phyloP scores from a whole-genome alignment of 1,140 invertebrate genomes.

The Solenopsis fugax region DNA sequence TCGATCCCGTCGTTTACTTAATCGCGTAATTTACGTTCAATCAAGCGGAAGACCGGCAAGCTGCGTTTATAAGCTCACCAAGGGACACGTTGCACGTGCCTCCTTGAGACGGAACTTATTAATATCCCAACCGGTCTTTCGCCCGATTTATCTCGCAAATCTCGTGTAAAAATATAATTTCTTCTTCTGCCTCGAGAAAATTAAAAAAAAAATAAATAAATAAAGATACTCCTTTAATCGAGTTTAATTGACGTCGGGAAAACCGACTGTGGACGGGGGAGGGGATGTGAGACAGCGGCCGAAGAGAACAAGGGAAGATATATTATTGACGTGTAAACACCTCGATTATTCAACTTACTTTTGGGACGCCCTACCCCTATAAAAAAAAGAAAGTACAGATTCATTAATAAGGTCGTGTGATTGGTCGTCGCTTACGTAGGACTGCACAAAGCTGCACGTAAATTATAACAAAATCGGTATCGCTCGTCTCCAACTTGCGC shows the following conservation, averaged over 20 bases:
- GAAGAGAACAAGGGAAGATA: constrained; percentile 77
- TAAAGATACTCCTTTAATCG: not conserved
- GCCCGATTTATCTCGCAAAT: constrained; percentile 6
- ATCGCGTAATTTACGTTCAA: not conserved
- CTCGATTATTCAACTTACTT: constrained; percentile 85
- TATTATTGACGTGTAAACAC: constrained; percentile 85
- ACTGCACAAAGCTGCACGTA: constrained; percentile 67
- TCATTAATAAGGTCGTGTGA: constrained; percentile 81
- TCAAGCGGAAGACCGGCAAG: not conserved
- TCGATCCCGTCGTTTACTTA: not conserved
- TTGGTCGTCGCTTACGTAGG: constrained; percentile 50
- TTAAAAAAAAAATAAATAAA: not conserved
- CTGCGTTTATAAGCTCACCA: not conserved
- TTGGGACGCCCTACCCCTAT: constrained; percentile 87
- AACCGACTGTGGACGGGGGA: not conserved
- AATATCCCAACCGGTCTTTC: not conserved
- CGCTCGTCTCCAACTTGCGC: constrained; percentile 59
- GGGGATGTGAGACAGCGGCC: constrained; percentile 75
- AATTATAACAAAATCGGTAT: constrained; percentile 60
- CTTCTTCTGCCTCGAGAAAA: not conserved
- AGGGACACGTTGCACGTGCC: not conserved
- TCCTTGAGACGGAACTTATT: not conserved
- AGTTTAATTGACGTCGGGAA: constrained; percentile 48
- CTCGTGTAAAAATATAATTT: not conserved
- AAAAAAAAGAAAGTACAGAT: constrained; percentile 85